Evolutionary conservation across 1,140 invertebrate genomes (phyloP), one percentile per base, ranked within the genome.

Genomic region (Caenorhabditis tropicalis): DNA sequence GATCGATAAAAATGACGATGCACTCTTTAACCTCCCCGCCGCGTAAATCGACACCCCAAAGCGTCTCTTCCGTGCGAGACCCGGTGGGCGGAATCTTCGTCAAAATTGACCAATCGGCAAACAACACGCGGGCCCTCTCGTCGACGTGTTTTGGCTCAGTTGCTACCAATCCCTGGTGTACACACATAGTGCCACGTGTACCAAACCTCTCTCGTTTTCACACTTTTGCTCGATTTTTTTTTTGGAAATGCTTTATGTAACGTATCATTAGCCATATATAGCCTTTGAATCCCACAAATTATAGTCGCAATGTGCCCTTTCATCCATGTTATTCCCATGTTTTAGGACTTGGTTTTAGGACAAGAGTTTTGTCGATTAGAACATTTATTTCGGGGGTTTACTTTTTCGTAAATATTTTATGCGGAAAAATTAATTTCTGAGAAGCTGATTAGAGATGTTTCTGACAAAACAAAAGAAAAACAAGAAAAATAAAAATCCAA

Each of bases 71-170:
- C 21, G 0, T 27, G 7, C 58, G 79, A 81, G 48, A 56, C 51
- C 70, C 10, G 27, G 24, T 70, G 81, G 19, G 85, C 86, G 39
- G 36, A 70, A 31, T 21, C n/a, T 15, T 21, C 27, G 0, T 15
- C 65, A 16, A 33, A 80, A 33, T 36, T 7, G 19, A 21, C 19
- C 36, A 85, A 86, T 51, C 46, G 33, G 36, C 49, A 36, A 80
- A 85, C 56, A 51, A 85, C 56, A 88, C 49, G 74, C 58, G 31
- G 1, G 36, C 29, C 6, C 36, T 3, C 5, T 21, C 9, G n/a
- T 12, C 36, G 65, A 74, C 65, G 65, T 74, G 65, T 74, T 65
- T 43, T 74, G 65, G 65, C 65, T 74, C 65, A 74, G 36, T 74
- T 74, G 19, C 36, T 43, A 74, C 65, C 65, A 74, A 74, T 74